These are phyloP conservation scores for Caenorhabditis sp. DNA, from an alignment of 2,888 invertebrate species.

Conservation along the genomic window DNA sequence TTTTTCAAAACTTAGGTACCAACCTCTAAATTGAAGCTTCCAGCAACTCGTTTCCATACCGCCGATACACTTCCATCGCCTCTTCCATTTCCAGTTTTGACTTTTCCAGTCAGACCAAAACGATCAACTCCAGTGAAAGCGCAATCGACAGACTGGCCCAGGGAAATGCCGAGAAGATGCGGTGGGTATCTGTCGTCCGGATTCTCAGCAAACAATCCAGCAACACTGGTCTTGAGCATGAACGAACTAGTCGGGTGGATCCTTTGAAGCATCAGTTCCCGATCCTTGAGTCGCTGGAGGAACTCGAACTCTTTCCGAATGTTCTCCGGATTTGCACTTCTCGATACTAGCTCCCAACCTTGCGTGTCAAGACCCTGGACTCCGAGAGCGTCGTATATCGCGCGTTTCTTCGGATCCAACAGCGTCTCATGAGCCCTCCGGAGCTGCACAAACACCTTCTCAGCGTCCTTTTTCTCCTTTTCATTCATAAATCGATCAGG, in stretches of 20 bases:
- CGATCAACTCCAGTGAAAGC: slow-evolving; percentile 76
- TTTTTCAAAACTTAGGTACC: not conserved
- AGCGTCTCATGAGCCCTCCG: slow-evolving; percentile 96
- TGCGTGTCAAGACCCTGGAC: slow-evolving; percentile 92
- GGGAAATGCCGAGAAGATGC: slow-evolving; percentile 74
- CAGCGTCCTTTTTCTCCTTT: slow-evolving; percentile 91
- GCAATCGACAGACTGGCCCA: slow-evolving; percentile 79
- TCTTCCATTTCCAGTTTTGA: slow-evolving; percentile 78
- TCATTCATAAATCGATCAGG: slow-evolving; percentile 96
- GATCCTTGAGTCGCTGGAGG: slow-evolving; percentile 89
- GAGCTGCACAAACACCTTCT: slow-evolving; percentile 93
- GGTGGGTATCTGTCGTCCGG: slow-evolving; percentile 78
- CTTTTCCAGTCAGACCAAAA: slow-evolving; percentile 77
- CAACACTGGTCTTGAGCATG: slow-evolving; percentile 75
- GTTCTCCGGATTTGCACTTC: slow-evolving; percentile 91
- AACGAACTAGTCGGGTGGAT: slow-evolving; percentile 90
- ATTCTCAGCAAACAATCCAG: slow-evolving; percentile 77
- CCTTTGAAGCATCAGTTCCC: slow-evolving; percentile 91
- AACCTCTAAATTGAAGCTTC: slow-evolving; percentile 75
- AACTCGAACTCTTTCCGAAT: slow-evolving; percentile 97
- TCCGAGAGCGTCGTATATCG: slow-evolving; percentile 95
- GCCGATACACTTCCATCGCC: slow-evolving; percentile 77
- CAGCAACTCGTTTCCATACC: slow-evolving; percentile 77
- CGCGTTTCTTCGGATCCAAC: slow-evolving; percentile 93
- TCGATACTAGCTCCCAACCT: slow-evolving; percentile 92